phyloP scores from a whole-genome alignment of 2,888 invertebrate genomes.

The Ichneumoninae sp. region DNA sequence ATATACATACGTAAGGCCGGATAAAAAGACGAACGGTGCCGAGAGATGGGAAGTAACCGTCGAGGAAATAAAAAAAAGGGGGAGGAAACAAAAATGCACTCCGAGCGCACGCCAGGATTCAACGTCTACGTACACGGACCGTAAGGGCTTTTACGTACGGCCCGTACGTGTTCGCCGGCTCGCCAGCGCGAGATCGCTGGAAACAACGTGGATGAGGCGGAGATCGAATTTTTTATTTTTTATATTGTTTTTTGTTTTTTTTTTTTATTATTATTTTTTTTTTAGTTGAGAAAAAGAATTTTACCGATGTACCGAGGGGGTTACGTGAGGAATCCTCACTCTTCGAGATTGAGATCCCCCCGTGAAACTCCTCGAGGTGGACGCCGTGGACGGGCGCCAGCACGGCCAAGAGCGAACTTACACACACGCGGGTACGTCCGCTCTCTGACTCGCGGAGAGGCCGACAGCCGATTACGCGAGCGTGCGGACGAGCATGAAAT shows the following conservation, averaged over 20 bases:
- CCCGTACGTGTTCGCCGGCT: background rate
- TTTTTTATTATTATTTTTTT: background rate
- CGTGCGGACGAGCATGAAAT: constrained; percentile 57
- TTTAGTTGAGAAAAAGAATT: constrained; percentile 37
- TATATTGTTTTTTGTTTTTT: no score
- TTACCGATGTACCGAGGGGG: constrained; percentile 38
- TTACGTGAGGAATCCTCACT: constrained; percentile 56
- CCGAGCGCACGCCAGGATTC: constrained; percentile 42
- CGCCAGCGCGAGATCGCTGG: constrained; percentile 59
- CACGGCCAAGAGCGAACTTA: constrained; percentile 4
- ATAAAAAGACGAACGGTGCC: constrained; percentile 50
- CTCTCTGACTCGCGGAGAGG: constrained; percentile 24
- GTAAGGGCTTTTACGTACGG: background rate
- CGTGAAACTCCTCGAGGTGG: constrained; percentile 31
- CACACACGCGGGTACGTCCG: constrained; percentile 13
- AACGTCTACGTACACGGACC: constrained; percentile 2
- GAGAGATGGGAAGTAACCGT: constrained; percentile 41
- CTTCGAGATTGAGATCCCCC: constrained; percentile 54
- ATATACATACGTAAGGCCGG: background rate
- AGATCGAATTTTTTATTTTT: constrained; percentile 47
- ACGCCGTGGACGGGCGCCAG: constrained; percentile 24
- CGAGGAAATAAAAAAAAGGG: constrained; percentile 32
- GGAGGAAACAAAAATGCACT: constrained; percentile 42
- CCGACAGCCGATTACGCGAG: constrained; percentile 44
- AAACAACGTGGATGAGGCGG: constrained; percentile 67